A percentile compares a stretch with the other conserved stretches of the same genome.
These are phyloP conservation scores for Muscicapa adusta DNA, from an alignment of 2,113 vertebrate genomes.

Conservation along the genomic window DNA sequence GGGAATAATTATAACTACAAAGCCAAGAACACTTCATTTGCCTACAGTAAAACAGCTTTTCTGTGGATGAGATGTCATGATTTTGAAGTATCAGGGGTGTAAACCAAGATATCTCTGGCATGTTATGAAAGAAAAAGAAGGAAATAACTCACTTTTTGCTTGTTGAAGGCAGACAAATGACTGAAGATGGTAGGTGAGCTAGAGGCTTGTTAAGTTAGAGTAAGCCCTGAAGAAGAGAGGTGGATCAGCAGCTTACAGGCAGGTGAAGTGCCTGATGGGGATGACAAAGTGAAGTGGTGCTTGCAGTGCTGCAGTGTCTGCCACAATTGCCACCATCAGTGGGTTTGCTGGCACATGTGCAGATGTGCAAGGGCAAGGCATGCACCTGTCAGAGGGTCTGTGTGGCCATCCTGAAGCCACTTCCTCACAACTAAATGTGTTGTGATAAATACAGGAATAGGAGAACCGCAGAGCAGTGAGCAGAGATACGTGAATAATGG, in stretches of 20 bases:
- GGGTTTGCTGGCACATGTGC: accelerated
- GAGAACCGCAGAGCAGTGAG: background rate
- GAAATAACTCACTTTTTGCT: background rate
- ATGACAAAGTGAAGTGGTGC: background rate
- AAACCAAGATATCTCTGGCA: conserved; percentile 5
- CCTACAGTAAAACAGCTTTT: conserved; percentile 2
- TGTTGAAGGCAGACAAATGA: background rate
- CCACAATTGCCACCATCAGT: accelerated
- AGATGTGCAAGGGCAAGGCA: background rate
- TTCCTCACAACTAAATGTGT: background rate
- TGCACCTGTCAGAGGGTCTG: background rate
- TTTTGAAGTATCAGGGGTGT: conserved; percentile 14
- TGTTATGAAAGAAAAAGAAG: conserved; percentile 2
- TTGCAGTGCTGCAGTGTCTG: background rate
- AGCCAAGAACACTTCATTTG: conserved; percentile 10
- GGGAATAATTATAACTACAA: background rate
- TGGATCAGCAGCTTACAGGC: background rate
- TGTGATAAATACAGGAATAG: background rate
- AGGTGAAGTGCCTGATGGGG: background rate
- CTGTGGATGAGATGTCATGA: background rate
- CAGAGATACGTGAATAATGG: background rate
- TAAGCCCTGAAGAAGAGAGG: background rate
- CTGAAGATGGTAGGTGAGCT: background rate
- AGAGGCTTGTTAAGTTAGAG: background rate
- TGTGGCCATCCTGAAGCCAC: background rate